Evolutionary conservation across 1,140 invertebrate genomes (phyloP).

Genomic region (Nephotettix cincticeps): DNA sequence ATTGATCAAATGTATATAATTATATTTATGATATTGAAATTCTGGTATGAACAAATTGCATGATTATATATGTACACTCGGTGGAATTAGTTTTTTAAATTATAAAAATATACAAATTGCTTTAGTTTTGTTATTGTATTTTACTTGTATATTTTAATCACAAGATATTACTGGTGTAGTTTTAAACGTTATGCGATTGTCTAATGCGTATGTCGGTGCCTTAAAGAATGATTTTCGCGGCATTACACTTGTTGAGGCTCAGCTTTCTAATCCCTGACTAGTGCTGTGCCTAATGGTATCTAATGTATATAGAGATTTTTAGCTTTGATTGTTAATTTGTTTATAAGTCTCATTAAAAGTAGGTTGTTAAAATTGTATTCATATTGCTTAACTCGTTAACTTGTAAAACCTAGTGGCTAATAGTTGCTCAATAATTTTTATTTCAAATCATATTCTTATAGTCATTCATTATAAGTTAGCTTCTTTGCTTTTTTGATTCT

Average conservation of each 20-base stretch:
- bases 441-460: too few relatives aligned
- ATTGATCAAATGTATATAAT: too few relatives aligned
- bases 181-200: neutral
- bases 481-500: too few relatives aligned
- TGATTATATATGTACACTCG: neutral
- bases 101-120: neutral
- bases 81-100: neutral
- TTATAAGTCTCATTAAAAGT: conserved; percentile 2
- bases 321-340: conserved; percentile 8
- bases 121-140: neutral
- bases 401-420: too few relatives aligned
- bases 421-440: too few relatives aligned
- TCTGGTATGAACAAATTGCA: neutral
- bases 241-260: neutral
- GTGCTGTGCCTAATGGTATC: neutral
- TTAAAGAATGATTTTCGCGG: neutral
- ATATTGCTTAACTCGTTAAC: too few relatives aligned
- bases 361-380: neutral
- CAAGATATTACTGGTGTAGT: neutral
- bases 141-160: neutral
- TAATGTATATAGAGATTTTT: neutral
- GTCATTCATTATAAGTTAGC: too few relatives aligned
- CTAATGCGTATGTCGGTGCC: neutral
- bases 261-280: neutral
- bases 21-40: too few relatives aligned